Percentiles rank a stretch among this genome's conserved stretches.
These are phyloP conservation scores for Anastrepha ludens DNA, from an alignment of 1,140 invertebrate species.

Conservation along the genomic window DNA sequence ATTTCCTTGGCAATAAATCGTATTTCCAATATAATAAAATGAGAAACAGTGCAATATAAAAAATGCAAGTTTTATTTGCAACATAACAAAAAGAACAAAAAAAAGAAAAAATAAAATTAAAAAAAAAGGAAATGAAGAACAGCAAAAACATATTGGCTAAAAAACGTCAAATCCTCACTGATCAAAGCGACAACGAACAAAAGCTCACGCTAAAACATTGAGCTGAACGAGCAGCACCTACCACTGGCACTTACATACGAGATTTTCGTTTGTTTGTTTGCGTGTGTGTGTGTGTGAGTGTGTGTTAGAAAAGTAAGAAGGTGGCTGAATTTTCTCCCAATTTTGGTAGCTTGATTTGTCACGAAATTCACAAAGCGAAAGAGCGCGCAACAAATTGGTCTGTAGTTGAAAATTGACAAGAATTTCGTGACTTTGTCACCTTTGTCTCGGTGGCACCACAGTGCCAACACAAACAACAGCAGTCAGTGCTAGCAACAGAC, in stretches of 20 bases:
- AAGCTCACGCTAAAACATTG: not conserved
- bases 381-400: slow-evolving; percentile 74
- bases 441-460: slow-evolving; percentile 63
- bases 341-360: slow-evolving; percentile 74
- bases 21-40: slow-evolving; percentile 27
- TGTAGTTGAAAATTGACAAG: slow-evolving; percentile 75
- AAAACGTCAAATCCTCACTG: slow-evolving; percentile 40
- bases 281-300: not conserved
- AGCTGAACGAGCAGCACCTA: slow-evolving; percentile 24
- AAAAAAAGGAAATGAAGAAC: not conserved
- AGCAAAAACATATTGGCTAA: slow-evolving; percentile 16
- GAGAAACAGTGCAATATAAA: slow-evolving; percentile 28
- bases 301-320: not conserved
- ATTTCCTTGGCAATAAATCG: slow-evolving; percentile 34
- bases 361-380: slow-evolving; percentile 65
- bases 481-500: slow-evolving; percentile 6
- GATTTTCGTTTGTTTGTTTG: not conserved
- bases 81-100: not conserved
- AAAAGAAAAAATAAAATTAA: not conserved
- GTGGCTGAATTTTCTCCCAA: slow-evolving; percentile 66
- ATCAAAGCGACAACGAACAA: slow-evolving; percentile 46
- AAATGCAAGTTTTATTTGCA: not conserved
- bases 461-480: slow-evolving; percentile 2
- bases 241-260: not conserved
- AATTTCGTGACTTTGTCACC: slow-evolving; percentile 75